Evolutionary conservation across 2,888 invertebrate species (phyloP).

Genomic region (Dendrolimus pini): DNA sequence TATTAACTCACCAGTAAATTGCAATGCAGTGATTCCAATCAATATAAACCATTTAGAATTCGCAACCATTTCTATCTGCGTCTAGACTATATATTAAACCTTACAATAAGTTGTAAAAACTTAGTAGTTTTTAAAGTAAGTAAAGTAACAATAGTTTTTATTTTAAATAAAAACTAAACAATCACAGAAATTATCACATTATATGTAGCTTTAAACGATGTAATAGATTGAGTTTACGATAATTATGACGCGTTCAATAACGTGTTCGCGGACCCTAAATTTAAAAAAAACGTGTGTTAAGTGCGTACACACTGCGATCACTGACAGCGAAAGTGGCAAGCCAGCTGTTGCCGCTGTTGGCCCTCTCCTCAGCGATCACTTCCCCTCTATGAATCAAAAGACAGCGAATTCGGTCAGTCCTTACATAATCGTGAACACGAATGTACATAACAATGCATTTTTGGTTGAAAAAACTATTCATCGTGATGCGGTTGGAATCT

Average conservation of each 20-base stretch:
- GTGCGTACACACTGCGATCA: conserved; percentile 39
- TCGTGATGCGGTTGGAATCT: neutral
- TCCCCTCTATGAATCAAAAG: conserved; percentile 27
- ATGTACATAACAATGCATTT: conserved; percentile 7
- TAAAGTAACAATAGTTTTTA: too few relatives aligned
- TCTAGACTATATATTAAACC: neutral
- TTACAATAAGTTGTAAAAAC: neutral
- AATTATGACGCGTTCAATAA: neutral
- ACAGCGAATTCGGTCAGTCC: conserved; percentile 19
- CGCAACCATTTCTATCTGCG: conserved; percentile 27
- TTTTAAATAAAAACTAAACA: neutral
- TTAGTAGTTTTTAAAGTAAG: too few relatives aligned
- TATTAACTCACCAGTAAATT: conserved; percentile 47
- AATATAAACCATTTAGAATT: conserved; percentile 55
- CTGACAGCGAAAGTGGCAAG: conserved; percentile 62
- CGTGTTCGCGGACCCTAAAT: neutral
- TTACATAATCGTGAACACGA: conserved; percentile 16
- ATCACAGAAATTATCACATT: conserved; percentile 5
- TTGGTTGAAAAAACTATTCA: neutral
- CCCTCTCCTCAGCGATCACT: conserved; percentile 26
- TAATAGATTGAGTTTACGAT: too few relatives aligned
- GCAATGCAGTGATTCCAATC: conserved; percentile 53
- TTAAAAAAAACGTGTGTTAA: conserved; percentile 29
- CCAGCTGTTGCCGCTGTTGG: conserved; percentile 33
- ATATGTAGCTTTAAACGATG: neutral